phyloP scores from a whole-genome alignment of 2,888 invertebrate genomes.

The Cheilosia impressa region DNA sequence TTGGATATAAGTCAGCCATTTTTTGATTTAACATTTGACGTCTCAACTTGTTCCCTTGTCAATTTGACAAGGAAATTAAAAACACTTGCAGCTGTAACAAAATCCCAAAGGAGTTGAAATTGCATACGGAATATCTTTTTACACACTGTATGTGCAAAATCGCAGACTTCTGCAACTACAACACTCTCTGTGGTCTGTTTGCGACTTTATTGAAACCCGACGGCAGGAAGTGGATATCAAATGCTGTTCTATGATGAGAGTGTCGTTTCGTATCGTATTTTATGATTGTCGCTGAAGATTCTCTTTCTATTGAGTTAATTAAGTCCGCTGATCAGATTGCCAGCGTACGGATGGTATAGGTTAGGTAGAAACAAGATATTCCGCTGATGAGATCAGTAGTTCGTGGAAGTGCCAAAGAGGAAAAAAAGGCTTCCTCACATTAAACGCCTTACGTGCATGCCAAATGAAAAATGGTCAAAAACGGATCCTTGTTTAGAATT shows the following conservation, averaged over 20 bases:
- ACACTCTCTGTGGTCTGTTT: constrained; percentile 13
- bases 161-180: not conserved
- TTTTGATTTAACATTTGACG: too few relatives aligned
- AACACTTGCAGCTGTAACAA: too few relatives aligned
- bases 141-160: constrained; percentile 2
- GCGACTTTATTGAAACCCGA: constrained; percentile 48
- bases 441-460: not conserved
- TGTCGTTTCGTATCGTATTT: constrained; percentile 42
- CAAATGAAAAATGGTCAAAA: not conserved
- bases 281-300: constrained; percentile 31
- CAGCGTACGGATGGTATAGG: constrained; percentile 8
- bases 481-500: not conserved
- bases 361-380: constrained; percentile 8
- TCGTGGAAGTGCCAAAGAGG: constrained; percentile 36
- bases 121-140: not conserved
- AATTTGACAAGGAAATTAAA: too few relatives aligned
- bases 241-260: constrained; percentile 31
- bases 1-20: too few relatives aligned
- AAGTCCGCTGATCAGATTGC: constrained; percentile 37
- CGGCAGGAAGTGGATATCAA: constrained; percentile 68
- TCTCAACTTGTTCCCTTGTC: too few relatives aligned
- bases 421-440: constrained; percentile 17
- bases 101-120: not conserved
- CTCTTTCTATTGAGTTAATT: constrained; percentile 23
- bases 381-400: constrained; percentile 53